Evolutionary conservation across 2,797 vertebrate genomes (phyloP).

Genomic region (Darevskia nairensis): DNA sequence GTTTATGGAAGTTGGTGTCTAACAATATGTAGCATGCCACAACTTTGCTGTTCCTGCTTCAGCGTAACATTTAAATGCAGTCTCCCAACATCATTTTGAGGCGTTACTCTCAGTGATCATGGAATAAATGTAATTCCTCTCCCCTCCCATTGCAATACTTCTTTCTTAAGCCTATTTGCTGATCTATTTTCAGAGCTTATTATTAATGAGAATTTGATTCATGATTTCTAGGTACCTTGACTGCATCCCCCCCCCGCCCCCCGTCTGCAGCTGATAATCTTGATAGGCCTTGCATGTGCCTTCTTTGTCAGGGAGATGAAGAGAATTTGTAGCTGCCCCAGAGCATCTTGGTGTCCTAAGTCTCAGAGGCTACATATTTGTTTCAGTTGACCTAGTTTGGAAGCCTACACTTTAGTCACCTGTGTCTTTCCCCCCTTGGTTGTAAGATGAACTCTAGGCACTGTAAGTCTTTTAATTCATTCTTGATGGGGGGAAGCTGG

Average conservation of each 20-base stretch:
- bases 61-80: too few relatives aligned
- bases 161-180: neutral
- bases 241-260: too few relatives aligned
- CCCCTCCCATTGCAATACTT: neutral
- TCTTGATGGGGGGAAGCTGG: neutral
- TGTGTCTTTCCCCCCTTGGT: neutral
- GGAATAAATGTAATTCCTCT: neutral
- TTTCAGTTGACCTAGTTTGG: neutral
- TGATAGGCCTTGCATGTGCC: neutral
- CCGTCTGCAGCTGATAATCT: neutral
- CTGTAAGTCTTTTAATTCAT: conserved; percentile 5
- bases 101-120: neutral
- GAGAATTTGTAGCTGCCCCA: neutral
- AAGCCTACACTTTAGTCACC: neutral
- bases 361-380: neutral
- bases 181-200: neutral
- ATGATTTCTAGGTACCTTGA: neutral
- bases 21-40: too few relatives aligned
- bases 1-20: too few relatives aligned
- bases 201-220: neutral
- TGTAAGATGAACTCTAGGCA: conserved; percentile 11
- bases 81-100: neutral
- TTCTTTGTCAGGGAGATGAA: neutral
- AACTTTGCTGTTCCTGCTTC: too few relatives aligned
- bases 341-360: neutral